These are phyloP conservation scores for Sebastes oblongus DNA, from an alignment of 2,797 vertebrate species.

Conservation along the genomic window DNA sequence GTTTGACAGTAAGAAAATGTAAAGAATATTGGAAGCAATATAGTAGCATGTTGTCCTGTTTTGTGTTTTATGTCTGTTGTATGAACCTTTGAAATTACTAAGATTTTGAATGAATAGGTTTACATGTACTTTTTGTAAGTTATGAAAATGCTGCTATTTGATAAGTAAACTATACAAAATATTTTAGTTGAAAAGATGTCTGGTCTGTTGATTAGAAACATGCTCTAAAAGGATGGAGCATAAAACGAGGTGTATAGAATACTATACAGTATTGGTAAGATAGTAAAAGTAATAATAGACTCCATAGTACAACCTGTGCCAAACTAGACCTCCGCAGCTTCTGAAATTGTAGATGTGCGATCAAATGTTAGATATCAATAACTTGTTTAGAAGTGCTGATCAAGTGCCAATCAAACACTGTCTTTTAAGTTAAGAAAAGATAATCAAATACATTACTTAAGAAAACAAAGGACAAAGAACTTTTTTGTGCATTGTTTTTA, in stretches of 20 bases:
- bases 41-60: constrained; percentile 90
- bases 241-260: constrained; percentile 83
- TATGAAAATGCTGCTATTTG: constrained; percentile 90
- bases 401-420: constrained; percentile 87
- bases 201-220: constrained; percentile 85
- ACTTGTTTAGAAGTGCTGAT: constrained; percentile 88
- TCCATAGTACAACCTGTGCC: constrained; percentile 84
- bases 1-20: constrained; percentile 88
- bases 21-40: constrained; percentile 91
- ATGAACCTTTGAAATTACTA: constrained; percentile 89
- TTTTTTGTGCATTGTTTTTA: constrained; percentile 83
- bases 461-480: constrained; percentile 82
- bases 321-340: constrained; percentile 87
- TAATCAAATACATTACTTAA: constrained; percentile 83
- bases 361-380: constrained; percentile 86
- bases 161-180: constrained; percentile 90
- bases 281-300: constrained; percentile 86
- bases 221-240: constrained; percentile 80
- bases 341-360: constrained; percentile 87
- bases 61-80: constrained; percentile 90
- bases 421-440: constrained; percentile 87
- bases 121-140: constrained; percentile 90
- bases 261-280: constrained; percentile 84
- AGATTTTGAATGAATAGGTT: constrained; percentile 90
- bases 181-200: constrained; percentile 88